phyloP scores from a whole-genome alignment of 2,113 vertebrate species.

The Urocynchramus pylzowi region DNA sequence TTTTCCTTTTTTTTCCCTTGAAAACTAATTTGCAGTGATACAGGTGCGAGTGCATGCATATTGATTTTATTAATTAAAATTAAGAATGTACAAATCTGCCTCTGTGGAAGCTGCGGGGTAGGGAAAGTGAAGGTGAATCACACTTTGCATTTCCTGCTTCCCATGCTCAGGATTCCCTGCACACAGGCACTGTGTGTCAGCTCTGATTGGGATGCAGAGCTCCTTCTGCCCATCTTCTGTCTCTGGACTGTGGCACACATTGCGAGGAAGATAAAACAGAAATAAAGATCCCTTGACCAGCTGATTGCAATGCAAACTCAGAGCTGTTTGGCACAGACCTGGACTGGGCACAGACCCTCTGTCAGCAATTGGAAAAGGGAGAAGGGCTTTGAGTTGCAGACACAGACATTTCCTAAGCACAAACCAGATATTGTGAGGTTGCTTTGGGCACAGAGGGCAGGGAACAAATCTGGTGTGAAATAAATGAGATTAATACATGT shows the following conservation, averaged over 20 bases:
- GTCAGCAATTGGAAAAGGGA: neutral
- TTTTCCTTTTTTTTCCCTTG: neutral
- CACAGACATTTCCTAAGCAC: accelerated
- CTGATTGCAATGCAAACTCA: neutral
- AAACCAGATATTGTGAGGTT: accelerated
- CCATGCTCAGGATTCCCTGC: neutral
- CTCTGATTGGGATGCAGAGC: neutral
- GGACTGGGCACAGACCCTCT: neutral
- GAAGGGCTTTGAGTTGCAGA: neutral
- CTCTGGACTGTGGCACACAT: neutral
- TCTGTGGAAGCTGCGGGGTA: neutral
- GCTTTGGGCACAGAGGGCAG: neutral
- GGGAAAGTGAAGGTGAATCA: neutral
- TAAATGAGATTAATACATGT: neutral
- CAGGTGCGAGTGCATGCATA: neutral
- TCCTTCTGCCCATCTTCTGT: neutral
- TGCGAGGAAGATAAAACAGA: neutral
- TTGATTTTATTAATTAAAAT: slow-evolving; percentile 39
- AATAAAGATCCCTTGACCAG: neutral
- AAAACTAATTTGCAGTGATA: neutral
- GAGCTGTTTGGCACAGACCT: neutral
- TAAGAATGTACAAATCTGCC: neutral
- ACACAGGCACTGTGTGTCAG: neutral
- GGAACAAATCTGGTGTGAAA: neutral
- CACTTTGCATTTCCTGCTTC: neutral